phyloP scores from a whole-genome alignment of 2,797 vertebrate species.

The Labroides dimidiatus region DNA sequence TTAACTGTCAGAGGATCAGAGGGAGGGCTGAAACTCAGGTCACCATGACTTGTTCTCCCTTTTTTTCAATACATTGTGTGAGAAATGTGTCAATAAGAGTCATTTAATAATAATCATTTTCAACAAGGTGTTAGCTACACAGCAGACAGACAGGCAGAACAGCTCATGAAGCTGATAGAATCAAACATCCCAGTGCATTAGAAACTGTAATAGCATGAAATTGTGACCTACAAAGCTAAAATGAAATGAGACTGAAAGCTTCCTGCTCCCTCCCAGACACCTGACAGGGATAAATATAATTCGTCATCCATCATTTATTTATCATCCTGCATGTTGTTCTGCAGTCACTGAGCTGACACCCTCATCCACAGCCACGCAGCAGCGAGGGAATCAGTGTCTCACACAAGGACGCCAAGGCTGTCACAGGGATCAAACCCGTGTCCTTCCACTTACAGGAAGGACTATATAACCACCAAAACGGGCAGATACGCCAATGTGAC shows the following conservation, averaged over 20 bases:
- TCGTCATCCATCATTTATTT: conserved; percentile 64
- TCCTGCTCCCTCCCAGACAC: conserved; percentile 48
- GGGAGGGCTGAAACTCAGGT: conserved; percentile 17
- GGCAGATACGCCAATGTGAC: conserved; percentile 29
- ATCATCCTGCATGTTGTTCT: conserved; percentile 48
- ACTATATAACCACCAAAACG: conserved; percentile 26
- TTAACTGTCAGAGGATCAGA: conserved; percentile 6
- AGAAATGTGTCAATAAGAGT: conserved; percentile 22
- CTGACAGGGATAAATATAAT: conserved; percentile 55
- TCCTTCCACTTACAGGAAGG: conserved; percentile 34
- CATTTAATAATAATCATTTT: not conserved
- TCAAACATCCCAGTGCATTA: conserved; percentile 19
- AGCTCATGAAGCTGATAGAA: conserved; percentile 37
- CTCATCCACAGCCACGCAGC: conserved; percentile 10
- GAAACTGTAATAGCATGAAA: conserved; percentile 37
- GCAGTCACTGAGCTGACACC: conserved; percentile 49
- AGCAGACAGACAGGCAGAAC: conserved; percentile 20
- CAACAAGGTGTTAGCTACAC: conserved; percentile 19
- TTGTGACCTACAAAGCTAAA: conserved; percentile 39
- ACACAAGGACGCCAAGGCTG: conserved; percentile 37
- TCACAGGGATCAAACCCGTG: conserved; percentile 37
- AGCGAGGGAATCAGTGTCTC: conserved; percentile 16
- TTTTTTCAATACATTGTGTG: conserved; percentile 1
- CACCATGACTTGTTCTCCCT: conserved; percentile 24
- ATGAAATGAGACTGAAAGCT: conserved; percentile 34